These are phyloP conservation scores for Gulo gulo DNA, from an alignment of 2,113 vertebrate genomes.

Conservation along the genomic window DNA sequence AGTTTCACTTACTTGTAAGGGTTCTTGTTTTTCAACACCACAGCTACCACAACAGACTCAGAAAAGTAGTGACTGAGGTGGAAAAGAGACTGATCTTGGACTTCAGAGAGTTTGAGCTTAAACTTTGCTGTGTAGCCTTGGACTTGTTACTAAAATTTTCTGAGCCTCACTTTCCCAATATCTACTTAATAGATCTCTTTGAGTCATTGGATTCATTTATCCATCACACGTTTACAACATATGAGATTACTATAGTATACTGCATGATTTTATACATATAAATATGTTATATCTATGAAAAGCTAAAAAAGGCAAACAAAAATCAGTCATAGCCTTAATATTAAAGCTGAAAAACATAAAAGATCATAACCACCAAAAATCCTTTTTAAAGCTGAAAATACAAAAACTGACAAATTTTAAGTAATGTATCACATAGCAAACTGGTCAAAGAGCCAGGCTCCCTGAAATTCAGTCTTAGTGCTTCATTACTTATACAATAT, in stretches of 20 bases:
- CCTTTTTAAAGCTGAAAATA: background rate
- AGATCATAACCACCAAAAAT: background rate
- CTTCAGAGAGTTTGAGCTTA: background rate
- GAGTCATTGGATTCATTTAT: background rate
- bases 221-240: background rate
- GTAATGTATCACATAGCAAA: background rate
- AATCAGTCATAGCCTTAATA: background rate
- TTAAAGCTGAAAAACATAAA: conserved; percentile 6
- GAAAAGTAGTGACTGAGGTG: fast-evolving
- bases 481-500: background rate
- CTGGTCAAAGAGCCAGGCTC: background rate
- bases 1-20: background rate
- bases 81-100: background rate
- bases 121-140: background rate
- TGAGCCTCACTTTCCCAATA: background rate
- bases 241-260: background rate
- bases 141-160: background rate
- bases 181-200: background rate
- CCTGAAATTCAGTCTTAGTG: background rate
- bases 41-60: background rate
- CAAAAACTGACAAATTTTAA: background rate
- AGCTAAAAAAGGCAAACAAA: background rate
- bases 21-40: background rate
- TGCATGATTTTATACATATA: background rate
- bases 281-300: background rate